phyloP scores from a whole-genome alignment of 2,888 invertebrate genomes.

The Orchesellides sinensis region DNA sequence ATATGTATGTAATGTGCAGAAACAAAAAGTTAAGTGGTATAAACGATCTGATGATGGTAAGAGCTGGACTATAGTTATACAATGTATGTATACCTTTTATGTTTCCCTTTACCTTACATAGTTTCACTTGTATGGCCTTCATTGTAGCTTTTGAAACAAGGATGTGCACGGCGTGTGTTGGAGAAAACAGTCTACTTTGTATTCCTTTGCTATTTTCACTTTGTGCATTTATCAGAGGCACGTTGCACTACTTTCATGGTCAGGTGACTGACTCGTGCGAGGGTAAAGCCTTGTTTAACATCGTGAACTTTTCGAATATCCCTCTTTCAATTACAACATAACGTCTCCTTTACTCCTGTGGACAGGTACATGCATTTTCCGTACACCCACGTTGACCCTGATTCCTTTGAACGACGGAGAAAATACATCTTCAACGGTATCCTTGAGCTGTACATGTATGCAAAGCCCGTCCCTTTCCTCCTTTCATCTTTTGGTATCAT shows the following conservation, averaged over 20 bases:
- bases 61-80: neutral
- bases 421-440: slow-evolving; percentile 1
- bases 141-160: neutral
- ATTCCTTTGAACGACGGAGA: neutral
- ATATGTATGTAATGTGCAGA: no score
- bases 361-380: neutral
- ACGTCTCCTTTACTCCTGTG: no score
- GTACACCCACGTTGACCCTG: slow-evolving; percentile 21
- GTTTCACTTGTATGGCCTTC: neutral
- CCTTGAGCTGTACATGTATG: slow-evolving; percentile 17
- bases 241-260: slow-evolving; percentile 51
- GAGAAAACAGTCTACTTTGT: neutral
- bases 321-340: no score
- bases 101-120: slow-evolving; percentile 1
- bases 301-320: neutral
- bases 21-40: no score
- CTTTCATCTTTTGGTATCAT: no score
- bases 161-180: neutral
- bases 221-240: slow-evolving; percentile 18
- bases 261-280: slow-evolving; percentile 50
- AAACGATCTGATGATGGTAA: no score
- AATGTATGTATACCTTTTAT: neutral
- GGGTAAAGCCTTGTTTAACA: neutral
- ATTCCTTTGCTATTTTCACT: neutral
- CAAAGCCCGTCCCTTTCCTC: neutral